phyloP scores from a whole-genome alignment of 2,888 invertebrate species.

The Conus canariensis region DNA sequence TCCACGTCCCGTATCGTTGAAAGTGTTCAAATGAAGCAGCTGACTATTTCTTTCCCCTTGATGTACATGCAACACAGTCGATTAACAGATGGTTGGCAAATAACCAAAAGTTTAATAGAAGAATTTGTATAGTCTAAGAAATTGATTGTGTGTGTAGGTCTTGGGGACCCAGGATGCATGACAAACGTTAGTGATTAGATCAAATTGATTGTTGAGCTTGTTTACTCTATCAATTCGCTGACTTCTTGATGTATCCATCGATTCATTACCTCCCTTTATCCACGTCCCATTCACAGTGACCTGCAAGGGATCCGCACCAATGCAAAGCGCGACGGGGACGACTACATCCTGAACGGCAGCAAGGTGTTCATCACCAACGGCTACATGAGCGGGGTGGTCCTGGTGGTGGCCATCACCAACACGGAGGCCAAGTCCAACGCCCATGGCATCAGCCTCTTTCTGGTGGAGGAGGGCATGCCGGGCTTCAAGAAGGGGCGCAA shows the following conservation, averaged over 20 bases:
- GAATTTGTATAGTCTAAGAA: no score
- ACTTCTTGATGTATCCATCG: no score
- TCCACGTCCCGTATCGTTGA: no score
- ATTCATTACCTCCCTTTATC: no score
- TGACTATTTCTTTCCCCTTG: no score
- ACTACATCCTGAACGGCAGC: slow-evolving; percentile 80
- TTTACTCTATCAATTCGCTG: not conserved
- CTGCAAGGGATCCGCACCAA: slow-evolving; percentile 79
- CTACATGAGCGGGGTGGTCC: slow-evolving; percentile 77
- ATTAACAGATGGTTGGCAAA: no score
- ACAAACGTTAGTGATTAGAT: no score
- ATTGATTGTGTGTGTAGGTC: no score
- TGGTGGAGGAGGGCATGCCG: slow-evolving; percentile 78
- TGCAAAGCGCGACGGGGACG: slow-evolving; percentile 78
- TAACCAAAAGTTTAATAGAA: no score
- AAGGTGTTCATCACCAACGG: slow-evolving; percentile 80
- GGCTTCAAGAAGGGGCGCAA: slow-evolving; percentile 79
- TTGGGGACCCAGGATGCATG: no score
- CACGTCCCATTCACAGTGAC: slow-evolving; percentile 70
- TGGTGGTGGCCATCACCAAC: slow-evolving; percentile 79
- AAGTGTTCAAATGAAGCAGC: no score
- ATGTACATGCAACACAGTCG: no score
- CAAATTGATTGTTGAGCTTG: not conserved
- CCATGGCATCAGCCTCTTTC: slow-evolving; percentile 79
- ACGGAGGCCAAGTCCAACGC: slow-evolving; percentile 77